Base-by-base conservation (phyloP, 1,140 invertebrate genomes). In the Penaeus vannamei region DNA sequence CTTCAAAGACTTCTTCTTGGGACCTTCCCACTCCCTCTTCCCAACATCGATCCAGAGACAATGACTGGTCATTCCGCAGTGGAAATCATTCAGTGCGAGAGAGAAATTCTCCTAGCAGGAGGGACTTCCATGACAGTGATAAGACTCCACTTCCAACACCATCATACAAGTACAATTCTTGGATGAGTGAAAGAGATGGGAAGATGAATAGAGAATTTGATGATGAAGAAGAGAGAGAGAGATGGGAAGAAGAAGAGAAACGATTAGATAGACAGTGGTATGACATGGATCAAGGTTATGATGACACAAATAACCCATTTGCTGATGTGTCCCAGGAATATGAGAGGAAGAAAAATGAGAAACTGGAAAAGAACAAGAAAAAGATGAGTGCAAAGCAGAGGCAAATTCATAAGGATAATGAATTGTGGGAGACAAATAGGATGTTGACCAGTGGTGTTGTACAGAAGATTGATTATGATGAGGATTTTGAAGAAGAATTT, bases 381-480 rank as follows among this genome's bases (percentile, higher is more conserved):
- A 98, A 98, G 92, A 96, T 99, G 93, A 98, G 98, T 10, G 98
- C 98, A 0, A 97, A 98, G 92, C 96, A 99, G 92, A 94, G 98
- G 81, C 98, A 99, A 93, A 98, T 95, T 96, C 93, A 99, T 93
- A 98, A 98, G 93, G 98, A 99, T 93, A 99, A 99, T 93, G 98
- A 99, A 93, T 94, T 99, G 62, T 99, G 99, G 99, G 99, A 99
- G 93, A 95, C 98, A 20, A 99, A 99, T 94, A 95, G 99, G 90
- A 98, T 99, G 97, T 94, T 99, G 19, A 98, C 98, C 5, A 98
- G 97, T 87, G 98, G 98, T 83, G 98, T 99, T 20, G 98, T 99
- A 1, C 96, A 96, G 91, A 96, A 96, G 64, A 95, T 98, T 3
- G 97, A 97, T 91, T 95, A 97, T 82, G 98, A 98, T 92, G 97